Conservation (phyloP, 1,140 invertebrate species). For the Saccostrea echinata region DNA sequence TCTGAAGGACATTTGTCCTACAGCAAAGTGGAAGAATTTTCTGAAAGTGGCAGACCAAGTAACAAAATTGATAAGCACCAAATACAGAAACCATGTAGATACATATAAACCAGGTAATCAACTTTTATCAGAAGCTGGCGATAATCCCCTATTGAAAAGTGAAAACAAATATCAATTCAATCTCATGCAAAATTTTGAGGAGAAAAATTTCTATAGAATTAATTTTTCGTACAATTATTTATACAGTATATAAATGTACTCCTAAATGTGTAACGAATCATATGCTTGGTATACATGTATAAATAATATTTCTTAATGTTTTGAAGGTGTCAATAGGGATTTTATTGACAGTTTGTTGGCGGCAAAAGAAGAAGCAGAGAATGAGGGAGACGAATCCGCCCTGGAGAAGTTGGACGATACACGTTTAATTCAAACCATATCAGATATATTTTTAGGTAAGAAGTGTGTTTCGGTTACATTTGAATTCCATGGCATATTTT, state of each 20-base stretch:
- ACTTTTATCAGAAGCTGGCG: background rate
- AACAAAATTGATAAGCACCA: background rate
- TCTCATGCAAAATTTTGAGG: no score
- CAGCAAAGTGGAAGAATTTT: slow-evolving; percentile 27
- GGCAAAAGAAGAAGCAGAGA: slow-evolving; percentile 45
- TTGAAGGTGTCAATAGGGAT: slow-evolving; percentile 54
- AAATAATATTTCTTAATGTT: background rate
- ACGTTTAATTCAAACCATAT: slow-evolving; percentile 47
- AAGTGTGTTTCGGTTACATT: background rate
- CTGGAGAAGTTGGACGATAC: slow-evolving; percentile 50
- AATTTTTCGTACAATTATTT: no score
- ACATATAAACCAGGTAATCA: slow-evolving; percentile 35
- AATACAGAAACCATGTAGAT: slow-evolving; percentile 34
- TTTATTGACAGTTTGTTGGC: slow-evolving; percentile 50
- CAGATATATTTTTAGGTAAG: slow-evolving; percentile 55
- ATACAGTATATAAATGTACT: no score
- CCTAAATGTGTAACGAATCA: no score
- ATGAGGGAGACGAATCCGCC: slow-evolving; percentile 40
- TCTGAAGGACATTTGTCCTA: slow-evolving; percentile 41
- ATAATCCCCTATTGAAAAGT: no score
- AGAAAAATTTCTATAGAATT: no score
- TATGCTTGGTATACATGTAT: no score
- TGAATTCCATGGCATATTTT: no score
- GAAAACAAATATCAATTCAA: no score
- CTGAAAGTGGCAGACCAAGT: background rate